A percentile compares a stretch with the other conserved stretches of the same genome.
These are phyloP conservation scores for Dicerorhinus sumatrensis DNA, from an alignment of 2,113 vertebrate species.

Conservation along the genomic window DNA sequence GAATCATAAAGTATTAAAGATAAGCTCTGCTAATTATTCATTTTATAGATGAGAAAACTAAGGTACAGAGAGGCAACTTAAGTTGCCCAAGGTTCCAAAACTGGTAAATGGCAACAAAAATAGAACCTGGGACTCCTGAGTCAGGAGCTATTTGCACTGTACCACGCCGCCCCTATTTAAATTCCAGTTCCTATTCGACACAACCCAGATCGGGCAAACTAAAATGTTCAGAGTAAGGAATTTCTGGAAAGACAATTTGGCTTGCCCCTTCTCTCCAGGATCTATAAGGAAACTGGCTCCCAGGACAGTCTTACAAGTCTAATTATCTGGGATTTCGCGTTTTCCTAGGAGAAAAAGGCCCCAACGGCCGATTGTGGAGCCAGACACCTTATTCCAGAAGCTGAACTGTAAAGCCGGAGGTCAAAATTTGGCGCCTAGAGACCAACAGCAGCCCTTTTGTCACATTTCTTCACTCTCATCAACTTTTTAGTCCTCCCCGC, in stretches of 20 bases:
- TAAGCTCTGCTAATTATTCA: neutral
- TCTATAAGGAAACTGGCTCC: neutral
- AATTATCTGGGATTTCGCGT: neutral
- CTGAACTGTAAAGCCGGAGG: neutral
- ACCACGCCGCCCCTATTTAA: neutral
- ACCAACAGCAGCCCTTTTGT: neutral
- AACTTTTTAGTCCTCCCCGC: conserved; percentile 41
- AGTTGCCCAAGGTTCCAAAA: conserved; percentile 26
- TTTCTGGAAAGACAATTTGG: neutral
- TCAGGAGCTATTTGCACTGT: neutral
- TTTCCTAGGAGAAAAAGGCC: neutral
- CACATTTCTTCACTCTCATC: neutral
- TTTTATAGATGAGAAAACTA: neutral
- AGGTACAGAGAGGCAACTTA: neutral
- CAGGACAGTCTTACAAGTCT: neutral
- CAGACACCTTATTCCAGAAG: neutral
- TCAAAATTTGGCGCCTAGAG: neutral
- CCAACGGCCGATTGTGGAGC: neutral
- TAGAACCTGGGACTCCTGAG: neutral
- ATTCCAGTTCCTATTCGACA: neutral
- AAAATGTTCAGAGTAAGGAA: neutral
- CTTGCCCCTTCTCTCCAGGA: neutral
- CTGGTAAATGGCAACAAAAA: conserved; percentile 1
- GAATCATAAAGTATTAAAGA: neutral
- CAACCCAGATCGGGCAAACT: neutral